Evolutionary conservation across 2,888 invertebrate genomes (phyloP), one percentile per base, ranked within the genome.

Genomic region (Bombylius major): DNA sequence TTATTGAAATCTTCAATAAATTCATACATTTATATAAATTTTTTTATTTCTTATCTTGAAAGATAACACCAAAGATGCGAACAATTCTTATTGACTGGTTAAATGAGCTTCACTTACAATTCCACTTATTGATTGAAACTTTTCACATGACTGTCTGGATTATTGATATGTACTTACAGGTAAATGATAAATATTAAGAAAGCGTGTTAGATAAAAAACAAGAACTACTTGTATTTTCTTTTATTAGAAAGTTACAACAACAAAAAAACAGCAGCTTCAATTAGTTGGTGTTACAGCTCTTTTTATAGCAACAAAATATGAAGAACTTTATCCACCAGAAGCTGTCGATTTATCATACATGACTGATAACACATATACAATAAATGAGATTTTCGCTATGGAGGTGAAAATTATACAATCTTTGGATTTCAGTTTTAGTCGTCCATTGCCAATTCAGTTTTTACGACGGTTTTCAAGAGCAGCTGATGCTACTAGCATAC

Each of bases 71-170:
- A 2, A 85, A 84, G 65, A 97, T 97, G 95, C 81, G 97, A 60
- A 78, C 86, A 13, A 87, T 94, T 51, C 79, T 98, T 14, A 79
- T 97, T 58, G 93, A 97, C 71, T 98, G 97, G 97, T 77, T 98
- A 54, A 87, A 92, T 14, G 93, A 94, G 67, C 93, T 97, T 9
- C 93, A 94, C 64, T 76, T 80, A 52, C 87, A 91, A 67, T 97
- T 95, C 73, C 84, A 84, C 60, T 77, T 95, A 54, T 76, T 86
- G 23, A 82, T 87, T 55, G 98, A 98, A 74, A 96, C 96, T 9
- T 82, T 95, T 59, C 92, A 93, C 70, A 76, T 96, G 66, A 84
- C 92, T 55, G 83, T 96, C 54, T 85, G 87, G 62, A 86, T 94
- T 23, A 79, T 96, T 64, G 98, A 98, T 76, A 80, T 92, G 68